These are phyloP conservation scores for Polydesmus complanatus DNA, from an alignment of 2,888 invertebrate genomes.

Conservation along the genomic window DNA sequence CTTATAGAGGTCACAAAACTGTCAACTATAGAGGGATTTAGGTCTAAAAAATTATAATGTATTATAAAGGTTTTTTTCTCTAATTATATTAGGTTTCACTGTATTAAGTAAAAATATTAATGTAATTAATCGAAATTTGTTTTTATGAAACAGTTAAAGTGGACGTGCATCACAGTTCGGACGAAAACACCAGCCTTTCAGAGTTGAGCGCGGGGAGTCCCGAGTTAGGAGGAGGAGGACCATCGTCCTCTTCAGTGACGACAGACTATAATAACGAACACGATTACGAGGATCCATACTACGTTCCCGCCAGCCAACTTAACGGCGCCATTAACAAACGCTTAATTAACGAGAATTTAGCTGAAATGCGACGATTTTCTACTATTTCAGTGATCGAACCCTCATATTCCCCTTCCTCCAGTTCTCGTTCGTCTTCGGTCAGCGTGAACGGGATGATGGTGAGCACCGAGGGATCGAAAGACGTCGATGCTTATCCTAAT, in stretches of 20 bases:
- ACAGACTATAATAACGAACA: no score
- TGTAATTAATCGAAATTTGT: not conserved
- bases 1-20: no score
- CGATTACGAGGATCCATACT: constrained; percentile 13
- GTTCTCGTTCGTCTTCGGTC: not conserved
- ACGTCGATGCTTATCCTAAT: not conserved
- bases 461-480: not conserved
- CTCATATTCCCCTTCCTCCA: not conserved
- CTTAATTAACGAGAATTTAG: not conserved
- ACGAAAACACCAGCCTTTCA: constrained; percentile 22
- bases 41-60: no score
- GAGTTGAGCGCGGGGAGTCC: constrained; percentile 24
- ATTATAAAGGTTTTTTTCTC: no score
- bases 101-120: not conserved
- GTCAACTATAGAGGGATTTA: no score
- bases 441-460: not conserved
- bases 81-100: no score
- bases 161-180: constrained; percentile 23
- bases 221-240: constrained; percentile 50
- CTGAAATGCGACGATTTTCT: not conserved
- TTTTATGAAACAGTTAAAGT: constrained; percentile 22
- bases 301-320: not conserved
- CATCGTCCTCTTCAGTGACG: not conserved
- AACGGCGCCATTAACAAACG: not conserved
- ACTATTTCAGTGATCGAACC: not conserved